Evolutionary conservation across 1,140 invertebrate species (phyloP), one percentile per base, ranked within the genome.

Genomic region (Magallana angulata): DNA sequence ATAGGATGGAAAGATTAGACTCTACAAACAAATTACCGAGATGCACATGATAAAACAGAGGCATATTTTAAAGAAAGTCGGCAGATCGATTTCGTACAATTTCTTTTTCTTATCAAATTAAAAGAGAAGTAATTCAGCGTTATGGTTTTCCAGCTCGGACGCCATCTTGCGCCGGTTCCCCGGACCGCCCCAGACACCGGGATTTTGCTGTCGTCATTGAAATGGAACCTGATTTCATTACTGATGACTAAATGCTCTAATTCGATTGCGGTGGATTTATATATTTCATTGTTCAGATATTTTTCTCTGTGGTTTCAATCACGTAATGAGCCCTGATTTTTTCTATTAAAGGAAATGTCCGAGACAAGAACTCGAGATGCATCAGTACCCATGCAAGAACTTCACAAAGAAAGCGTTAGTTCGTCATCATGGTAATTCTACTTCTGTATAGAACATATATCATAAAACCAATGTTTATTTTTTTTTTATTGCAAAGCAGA

Each of bases 91-190:
- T 76, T 71, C 36, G 24, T 76, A 30, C 11, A 7, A 36, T 76
- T 76, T 76, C 68, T 76, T 76, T 64, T 76, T 76, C 68, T 76
- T 76, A 76, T 76, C 24, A 12, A 76, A 11, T 76, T 76, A 76
- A 76, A 64, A 76, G 24, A 76, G 36, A 76, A 76, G 36, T 76
- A 76, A 76, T 76, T 76, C 12, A 30, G 11, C 68, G 12, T 76
- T 24, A 76, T 76, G 7, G 24, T 76, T 76, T 76, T 76, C 2
- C 60, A 16, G 18, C 14, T n/a, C 60, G 60, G 24, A 24, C 68
- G 68, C 36, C 68, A 76, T 76, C 24, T 76, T 76, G 24, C 24
- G 24, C 68, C 11, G 12, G 68, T 36, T 30, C 24, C 8, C 24
- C 1, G 68, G 5, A 30, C 18, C 68, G 9, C 68, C 11, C 12